Conservation (phyloP, 2,888 invertebrate genomes). For the Gandaritis pyraliata region DNA sequence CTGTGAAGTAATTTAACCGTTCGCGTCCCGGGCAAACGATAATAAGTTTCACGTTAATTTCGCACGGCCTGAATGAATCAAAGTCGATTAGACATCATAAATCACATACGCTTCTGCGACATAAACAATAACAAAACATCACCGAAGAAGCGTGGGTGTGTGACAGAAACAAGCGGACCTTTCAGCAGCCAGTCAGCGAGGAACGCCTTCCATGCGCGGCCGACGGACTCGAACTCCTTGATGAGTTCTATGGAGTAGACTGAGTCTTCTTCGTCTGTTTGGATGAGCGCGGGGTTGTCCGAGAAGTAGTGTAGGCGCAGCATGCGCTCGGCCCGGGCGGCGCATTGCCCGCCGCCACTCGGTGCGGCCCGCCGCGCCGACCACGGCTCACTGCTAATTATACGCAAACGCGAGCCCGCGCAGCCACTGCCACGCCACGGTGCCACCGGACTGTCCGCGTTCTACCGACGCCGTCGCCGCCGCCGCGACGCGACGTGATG, state of each 20-base stretch:
- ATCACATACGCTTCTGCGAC: neutral
- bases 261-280: slow-evolving; percentile 83
- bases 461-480: slow-evolving; percentile 43
- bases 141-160: slow-evolving; percentile 56
- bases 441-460: slow-evolving; percentile 32
- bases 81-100: neutral
- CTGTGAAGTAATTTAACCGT: slow-evolving; percentile 35
- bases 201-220: slow-evolving; percentile 90
- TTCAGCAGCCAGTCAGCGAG: slow-evolving; percentile 87
- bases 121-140: slow-evolving; percentile 52
- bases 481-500: slow-evolving; percentile 48
- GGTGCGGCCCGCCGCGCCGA: slow-evolving; percentile 81
- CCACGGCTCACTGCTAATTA: slow-evolving; percentile 82
- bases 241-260: slow-evolving; percentile 93
- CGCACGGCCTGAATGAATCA: neutral
- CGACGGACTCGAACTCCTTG: slow-evolving; percentile 93
- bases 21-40: slow-evolving; percentile 15
- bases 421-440: slow-evolving; percentile 46
- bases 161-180: slow-evolving; percentile 74
- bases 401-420: slow-evolving; percentile 59
- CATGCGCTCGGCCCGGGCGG: slow-evolving; percentile 85
- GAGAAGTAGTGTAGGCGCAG: slow-evolving; percentile 94
- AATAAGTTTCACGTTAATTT: neutral
- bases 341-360: slow-evolving; percentile 74
- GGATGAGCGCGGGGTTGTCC: slow-evolving; percentile 89